These are phyloP conservation scores for Ophioninae sp. DNA, from an alignment of 2,888 invertebrate species.

Conservation along the genomic window DNA sequence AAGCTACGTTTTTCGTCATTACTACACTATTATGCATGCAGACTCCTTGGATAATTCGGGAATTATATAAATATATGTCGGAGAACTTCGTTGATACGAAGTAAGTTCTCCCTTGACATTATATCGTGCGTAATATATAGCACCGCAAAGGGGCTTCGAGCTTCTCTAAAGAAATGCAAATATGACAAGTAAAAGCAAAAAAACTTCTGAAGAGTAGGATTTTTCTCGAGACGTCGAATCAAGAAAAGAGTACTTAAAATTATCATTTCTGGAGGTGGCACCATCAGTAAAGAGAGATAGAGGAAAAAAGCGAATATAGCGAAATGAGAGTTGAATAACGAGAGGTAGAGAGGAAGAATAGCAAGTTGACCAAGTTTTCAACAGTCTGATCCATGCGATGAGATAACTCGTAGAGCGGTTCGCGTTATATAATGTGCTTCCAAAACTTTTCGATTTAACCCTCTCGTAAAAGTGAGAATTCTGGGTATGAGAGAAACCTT, in stretches of 20 bases:
- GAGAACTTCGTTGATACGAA: background rate
- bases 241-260: slow-evolving; percentile 29
- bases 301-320: background rate
- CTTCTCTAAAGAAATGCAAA: slow-evolving; percentile 17
- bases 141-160: slow-evolving; percentile 2
- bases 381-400: slow-evolving; percentile 34
- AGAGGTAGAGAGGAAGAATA: slow-evolving; percentile 3
- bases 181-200: background rate
- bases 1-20: background rate
- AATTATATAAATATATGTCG: background rate
- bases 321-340: background rate
- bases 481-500: slow-evolving; percentile 11
- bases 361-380: slow-evolving; percentile 38
- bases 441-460: slow-evolving; percentile 53
- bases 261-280: slow-evolving; percentile 8
- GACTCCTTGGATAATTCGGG: background rate
- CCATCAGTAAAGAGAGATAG: background rate
- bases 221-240: slow-evolving; percentile 22
- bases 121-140: slow-evolving; percentile 1
- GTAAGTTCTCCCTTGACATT: slow-evolving; percentile 1
- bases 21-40: slow-evolving; percentile 12
- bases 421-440: slow-evolving; percentile 12
- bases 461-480: background rate
- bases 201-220: background rate
- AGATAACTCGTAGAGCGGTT: slow-evolving; percentile 30